These are phyloP conservation scores for Trachymyrmex septentrionalis DNA, from an alignment of 1,140 invertebrate genomes.

Conservation along the genomic window DNA sequence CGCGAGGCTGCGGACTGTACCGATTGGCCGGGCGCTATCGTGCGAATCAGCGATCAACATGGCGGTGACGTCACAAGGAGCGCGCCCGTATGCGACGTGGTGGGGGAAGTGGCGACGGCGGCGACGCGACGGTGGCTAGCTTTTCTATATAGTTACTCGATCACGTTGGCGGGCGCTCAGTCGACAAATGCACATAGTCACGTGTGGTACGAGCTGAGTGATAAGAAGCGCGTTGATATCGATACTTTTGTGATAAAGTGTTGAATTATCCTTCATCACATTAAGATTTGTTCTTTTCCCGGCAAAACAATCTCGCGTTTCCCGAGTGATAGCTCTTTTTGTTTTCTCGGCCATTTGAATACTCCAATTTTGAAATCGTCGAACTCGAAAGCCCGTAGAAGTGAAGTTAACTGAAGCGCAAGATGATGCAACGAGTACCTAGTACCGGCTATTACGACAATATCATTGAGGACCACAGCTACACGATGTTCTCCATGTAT, in stretches of 20 bases:
- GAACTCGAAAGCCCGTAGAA: neutral
- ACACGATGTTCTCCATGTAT: slow-evolving; percentile 80
- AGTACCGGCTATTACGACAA: slow-evolving; percentile 76
- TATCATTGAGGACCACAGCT: slow-evolving; percentile 80
- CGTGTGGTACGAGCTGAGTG: neutral
- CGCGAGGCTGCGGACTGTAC: slow-evolving; percentile 32
- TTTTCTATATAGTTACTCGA: slow-evolving; percentile 80
- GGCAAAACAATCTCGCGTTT: neutral
- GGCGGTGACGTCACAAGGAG: slow-evolving; percentile 77
- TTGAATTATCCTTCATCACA: neutral
- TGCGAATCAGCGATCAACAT: slow-evolving; percentile 79
- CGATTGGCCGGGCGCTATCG: slow-evolving; percentile 76
- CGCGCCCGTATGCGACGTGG: slow-evolving; percentile 30
- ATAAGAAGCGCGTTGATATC: neutral
- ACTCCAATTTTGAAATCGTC: neutral
- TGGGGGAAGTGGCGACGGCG: slow-evolving; percentile 37
- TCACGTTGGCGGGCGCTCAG: slow-evolving; percentile 80
- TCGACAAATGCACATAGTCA: slow-evolving; percentile 64
- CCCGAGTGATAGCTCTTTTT: neutral
- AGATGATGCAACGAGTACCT: slow-evolving; percentile 82
- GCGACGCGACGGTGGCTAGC: slow-evolving; percentile 26
- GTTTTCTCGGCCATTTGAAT: neutral
- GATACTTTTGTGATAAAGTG: slow-evolving; percentile 64
- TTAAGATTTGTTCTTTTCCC: neutral
- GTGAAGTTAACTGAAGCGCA: slow-evolving; percentile 52